These are phyloP conservation scores for Sphaerophoria rueppellii DNA, from an alignment of 2,888 invertebrate species.

Conservation along the genomic window DNA sequence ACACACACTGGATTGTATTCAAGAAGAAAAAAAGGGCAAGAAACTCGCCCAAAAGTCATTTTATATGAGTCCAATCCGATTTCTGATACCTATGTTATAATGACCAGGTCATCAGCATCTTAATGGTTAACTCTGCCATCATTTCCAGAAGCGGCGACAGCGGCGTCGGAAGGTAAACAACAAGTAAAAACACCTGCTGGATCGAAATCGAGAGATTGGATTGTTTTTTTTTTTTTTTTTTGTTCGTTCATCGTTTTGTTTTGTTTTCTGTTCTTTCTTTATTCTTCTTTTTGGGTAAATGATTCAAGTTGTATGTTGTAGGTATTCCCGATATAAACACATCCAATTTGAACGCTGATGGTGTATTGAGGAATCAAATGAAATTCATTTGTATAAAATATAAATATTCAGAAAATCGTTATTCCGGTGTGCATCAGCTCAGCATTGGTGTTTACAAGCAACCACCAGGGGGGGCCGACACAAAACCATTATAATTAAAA, in stretches of 20 bases:
- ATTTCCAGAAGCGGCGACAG: conserved; percentile 61
- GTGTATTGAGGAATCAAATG: conserved; percentile 38
- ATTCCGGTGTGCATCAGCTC: conserved; percentile 21
- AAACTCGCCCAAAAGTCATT: conserved; percentile 4
- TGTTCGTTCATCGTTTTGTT: neutral
- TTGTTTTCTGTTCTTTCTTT: neutral
- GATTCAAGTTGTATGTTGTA: neutral
- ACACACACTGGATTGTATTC: conserved; percentile 15
- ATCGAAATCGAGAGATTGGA: conserved; percentile 44
- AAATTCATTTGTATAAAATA: conserved; percentile 36
- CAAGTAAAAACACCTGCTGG: conserved; percentile 67
- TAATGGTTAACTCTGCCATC: conserved; percentile 32
- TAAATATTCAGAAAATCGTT: conserved; percentile 15
- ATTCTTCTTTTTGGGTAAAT: conserved; percentile 8
- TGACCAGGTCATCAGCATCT: conserved; percentile 64
- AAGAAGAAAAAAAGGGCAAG: conserved; percentile 4
- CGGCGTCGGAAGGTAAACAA: conserved; percentile 62
- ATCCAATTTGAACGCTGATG: conserved; percentile 41
- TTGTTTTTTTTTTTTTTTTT: conserved; percentile 46
- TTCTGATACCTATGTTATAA: conserved; percentile 51
- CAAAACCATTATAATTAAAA: conserved; percentile 68
- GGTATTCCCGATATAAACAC: conserved; percentile 58
- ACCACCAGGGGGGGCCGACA: conserved; percentile 57
- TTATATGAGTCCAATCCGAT: conserved; percentile 43
- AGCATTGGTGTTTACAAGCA: neutral